A percentile compares a stretch with the other conserved stretches of the same genome.
These are phyloP conservation scores for Dicyrtomina minuta DNA, from an alignment of 2,888 invertebrate genomes.

Conservation along the genomic window DNA sequence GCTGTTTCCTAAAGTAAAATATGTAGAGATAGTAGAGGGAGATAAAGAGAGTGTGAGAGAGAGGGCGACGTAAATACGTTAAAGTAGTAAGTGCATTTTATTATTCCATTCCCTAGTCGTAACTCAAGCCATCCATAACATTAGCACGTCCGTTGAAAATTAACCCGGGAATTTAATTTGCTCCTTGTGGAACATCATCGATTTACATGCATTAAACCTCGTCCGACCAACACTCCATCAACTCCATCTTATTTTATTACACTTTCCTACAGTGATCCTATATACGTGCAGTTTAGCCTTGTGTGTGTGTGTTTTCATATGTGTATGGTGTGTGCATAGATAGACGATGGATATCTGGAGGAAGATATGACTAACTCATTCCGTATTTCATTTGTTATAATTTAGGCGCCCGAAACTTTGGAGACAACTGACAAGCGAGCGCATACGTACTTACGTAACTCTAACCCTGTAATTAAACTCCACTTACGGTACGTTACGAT, in stretches of 20 bases:
- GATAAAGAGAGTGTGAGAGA: not conserved
- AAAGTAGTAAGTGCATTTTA: slow-evolving; percentile 12
- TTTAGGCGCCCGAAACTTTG: too few species aligned
- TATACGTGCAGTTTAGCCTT: too few species aligned
- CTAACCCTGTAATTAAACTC: slow-evolving; percentile 20
- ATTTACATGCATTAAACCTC: slow-evolving; percentile 22
- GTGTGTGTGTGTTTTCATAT: too few species aligned
- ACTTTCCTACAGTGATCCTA: not conserved
- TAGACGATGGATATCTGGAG: too few species aligned
- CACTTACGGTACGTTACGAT: slow-evolving; percentile 13
- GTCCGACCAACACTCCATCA: slow-evolving; percentile 9
- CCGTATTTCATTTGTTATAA: too few species aligned
- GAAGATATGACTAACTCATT: too few species aligned
- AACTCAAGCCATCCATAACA: slow-evolving; percentile 27
- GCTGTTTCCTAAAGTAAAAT: too few species aligned
- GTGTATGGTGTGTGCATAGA: too few species aligned
- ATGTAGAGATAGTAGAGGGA: not conserved
- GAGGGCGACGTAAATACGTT: slow-evolving; percentile 5
- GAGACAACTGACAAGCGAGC: too few species aligned
- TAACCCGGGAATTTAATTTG: slow-evolving; percentile 29
- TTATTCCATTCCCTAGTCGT: slow-evolving; percentile 28
- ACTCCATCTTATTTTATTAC: slow-evolving; percentile 26
- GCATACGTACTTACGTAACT: too few species aligned
- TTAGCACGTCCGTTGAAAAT: slow-evolving; percentile 27
- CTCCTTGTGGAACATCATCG: slow-evolving; percentile 23